Evolutionary conservation across 2,888 invertebrate species (phyloP).

Genomic region (Caenorhabditis japonica): DNA sequence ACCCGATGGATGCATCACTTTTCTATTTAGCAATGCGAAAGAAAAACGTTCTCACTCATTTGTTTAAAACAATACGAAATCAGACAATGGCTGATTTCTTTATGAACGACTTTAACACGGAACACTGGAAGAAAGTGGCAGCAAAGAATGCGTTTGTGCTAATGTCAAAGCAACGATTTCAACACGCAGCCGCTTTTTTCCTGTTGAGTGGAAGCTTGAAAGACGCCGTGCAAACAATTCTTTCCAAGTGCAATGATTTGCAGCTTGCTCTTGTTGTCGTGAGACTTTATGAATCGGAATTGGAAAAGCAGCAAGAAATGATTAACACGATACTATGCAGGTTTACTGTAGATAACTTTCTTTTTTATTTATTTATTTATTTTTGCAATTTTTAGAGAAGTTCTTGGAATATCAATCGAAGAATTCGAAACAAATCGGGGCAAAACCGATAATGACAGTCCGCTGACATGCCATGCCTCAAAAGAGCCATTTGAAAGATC

Average conservation of each 20-base stretch:
- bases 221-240: slow-evolving; percentile 85
- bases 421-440: slow-evolving; percentile 63
- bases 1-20: slow-evolving; percentile 96
- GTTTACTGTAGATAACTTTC: too few relatives aligned
- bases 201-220: slow-evolving; percentile 91
- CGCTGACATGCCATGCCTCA: slow-evolving; percentile 49
- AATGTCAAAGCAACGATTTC: slow-evolving; percentile 93
- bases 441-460: slow-evolving; percentile 54
- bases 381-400: slow-evolving; percentile 59
- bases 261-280: slow-evolving; percentile 95
- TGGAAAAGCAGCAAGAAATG: slow-evolving; percentile 81
- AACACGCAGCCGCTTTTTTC: slow-evolving; percentile 98
- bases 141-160: slow-evolving; percentile 97
- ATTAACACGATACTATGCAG: slow-evolving; percentile 57
- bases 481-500: slow-evolving; percentile 94
- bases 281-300: slow-evolving; percentile 86
- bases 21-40: slow-evolving; percentile 98
- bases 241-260: slow-evolving; percentile 88
- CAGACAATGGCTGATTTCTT: slow-evolving; percentile 95
- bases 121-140: slow-evolving; percentile 96
- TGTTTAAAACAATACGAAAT: slow-evolving; percentile 89
- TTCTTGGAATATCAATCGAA: slow-evolving; percentile 68
- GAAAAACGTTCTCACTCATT: slow-evolving; percentile 93
- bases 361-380: neutral
- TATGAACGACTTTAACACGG: slow-evolving; percentile 90